phyloP scores from a whole-genome alignment of 1,140 invertebrate genomes.

The Cherax quadricarinatus region DNA sequence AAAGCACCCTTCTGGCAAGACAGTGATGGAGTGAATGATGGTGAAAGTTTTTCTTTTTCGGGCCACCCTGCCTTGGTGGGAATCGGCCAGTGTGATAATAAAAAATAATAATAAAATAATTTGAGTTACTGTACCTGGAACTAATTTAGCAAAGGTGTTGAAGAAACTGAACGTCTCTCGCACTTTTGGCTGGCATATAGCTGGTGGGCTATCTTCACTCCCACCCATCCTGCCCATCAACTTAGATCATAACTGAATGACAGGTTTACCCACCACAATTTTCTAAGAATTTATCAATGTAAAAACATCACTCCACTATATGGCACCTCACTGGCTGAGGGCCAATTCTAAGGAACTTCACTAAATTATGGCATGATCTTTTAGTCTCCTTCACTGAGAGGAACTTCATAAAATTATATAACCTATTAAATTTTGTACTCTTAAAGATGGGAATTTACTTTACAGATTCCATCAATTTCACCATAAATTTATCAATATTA shows the following conservation, averaged over 20 bases:
- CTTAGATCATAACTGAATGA: slow-evolving; percentile 15
- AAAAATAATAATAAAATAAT: too few relatives aligned
- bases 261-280: neutral
- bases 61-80: too few relatives aligned
- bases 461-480: neutral
- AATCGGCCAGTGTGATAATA: too few relatives aligned
- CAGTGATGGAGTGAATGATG: too few relatives aligned
- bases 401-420: neutral
- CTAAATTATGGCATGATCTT: neutral
- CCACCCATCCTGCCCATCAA: slow-evolving; percentile 55
- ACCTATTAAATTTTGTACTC: neutral
- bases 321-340: neutral
- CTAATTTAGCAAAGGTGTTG: slow-evolving; percentile 64
- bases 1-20: too few relatives aligned
- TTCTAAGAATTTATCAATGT: neutral
- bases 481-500: neutral
- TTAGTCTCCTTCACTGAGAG: neutral
- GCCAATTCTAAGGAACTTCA: neutral
- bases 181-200: slow-evolving; percentile 50
- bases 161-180: slow-evolving; percentile 63
- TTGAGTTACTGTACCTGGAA: slow-evolving; percentile 45
- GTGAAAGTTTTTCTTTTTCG: too few relatives aligned
- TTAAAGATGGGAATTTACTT: neutral
- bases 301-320: neutral
- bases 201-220: slow-evolving; percentile 63